Evolutionary conservation across 2,888 invertebrate genomes (phyloP), one percentile per base, ranked within the genome.

Genomic region (Patella depressa): DNA sequence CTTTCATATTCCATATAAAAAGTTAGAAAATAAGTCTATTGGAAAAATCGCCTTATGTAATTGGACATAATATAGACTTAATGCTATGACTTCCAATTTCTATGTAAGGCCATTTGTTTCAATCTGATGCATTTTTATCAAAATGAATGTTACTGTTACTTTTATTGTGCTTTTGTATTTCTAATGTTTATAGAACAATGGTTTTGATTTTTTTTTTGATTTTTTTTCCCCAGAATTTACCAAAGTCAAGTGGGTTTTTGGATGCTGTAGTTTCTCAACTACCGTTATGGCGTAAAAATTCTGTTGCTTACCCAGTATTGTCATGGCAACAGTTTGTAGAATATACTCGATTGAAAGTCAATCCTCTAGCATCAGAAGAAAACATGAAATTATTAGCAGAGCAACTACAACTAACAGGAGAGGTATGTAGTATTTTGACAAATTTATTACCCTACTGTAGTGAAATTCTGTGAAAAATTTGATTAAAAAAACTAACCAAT

Each of bases 381-480:
- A 94, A 95, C 88, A 93, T 94, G 85, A 92, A 93, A 77, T 93
- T 94, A 86, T 89, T 95, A 53, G 92, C 94, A 59, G 93, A 93
- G 82, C 94, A 95, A 87, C 91, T 95, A 75, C 94, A 94, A 87
- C 90, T 93, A 34, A 93, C 94, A 91, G 95, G 95, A 83, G 94
- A 95, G 92, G 94, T 94, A 87, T 45, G 45, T 45, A 45, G 9
- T 1, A 9, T 45, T 45, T 45, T 45, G 9, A 7, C 45, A 45
- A 45, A 45, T 24, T 24, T 24, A 24, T 45, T 7, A 45, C 45
- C 45, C 45, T 9, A 9, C 45, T 45, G 45, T 45, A 45, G 45
- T 45, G 45, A 45, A 45, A 45, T 45, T 7, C 45, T 45, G 45
- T 45, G 45, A 45, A 45, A 7, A 45, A 9, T 45, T 45, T 45